Evolutionary conservation across 1,140 invertebrate species (phyloP), one percentile per base, ranked within the genome.

Genomic region (Drosophila insularis): DNA sequence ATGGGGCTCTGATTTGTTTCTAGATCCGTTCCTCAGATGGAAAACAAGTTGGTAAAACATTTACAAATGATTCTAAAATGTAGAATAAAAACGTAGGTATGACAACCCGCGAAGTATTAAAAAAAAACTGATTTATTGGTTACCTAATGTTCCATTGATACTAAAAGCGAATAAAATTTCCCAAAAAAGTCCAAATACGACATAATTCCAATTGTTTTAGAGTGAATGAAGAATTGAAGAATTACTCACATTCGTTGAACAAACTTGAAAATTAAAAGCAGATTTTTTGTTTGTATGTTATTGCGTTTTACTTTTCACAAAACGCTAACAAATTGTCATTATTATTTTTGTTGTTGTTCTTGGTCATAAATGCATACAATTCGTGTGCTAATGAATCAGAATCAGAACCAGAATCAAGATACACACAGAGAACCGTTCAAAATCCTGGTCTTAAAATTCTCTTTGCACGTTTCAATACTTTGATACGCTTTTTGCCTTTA

Each of bases 271-370:
- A 35, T 11, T 21, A 1, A 8, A 8, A 50, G 7, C 17, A 11
- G 8, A 50, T 50, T 50, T 46, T 46, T 50, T 11, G 35, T 46
- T 46, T 17, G 27, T 27, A 46, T 19, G 17, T 11, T 50, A 50
- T 50, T 50, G 43, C 43, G 43, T 50, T 50, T 50, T 50, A 21
- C 21, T 50, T 50, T 50, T 50, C 35, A 50, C 43, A 50, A 50
- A 50, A 50, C 4, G 43, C 43, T 50, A 50, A 50, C 17, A 50
- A 50, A 50, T 50, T 50, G 43, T 46, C 14, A 17, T 50, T 50
- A 21, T 21, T 50, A 19, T 17, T 19, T 2, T 46, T 46, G 27
- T 27, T 27, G 27, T 27, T 27, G 4, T 27, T 27, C 27, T 17
- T 43, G 40, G n/a, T 7, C 14, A 46, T 46, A 46, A 46, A 46